Conservation (phyloP, 2,113 vertebrate species). For the Ctenodactylus gundi region DNA sequence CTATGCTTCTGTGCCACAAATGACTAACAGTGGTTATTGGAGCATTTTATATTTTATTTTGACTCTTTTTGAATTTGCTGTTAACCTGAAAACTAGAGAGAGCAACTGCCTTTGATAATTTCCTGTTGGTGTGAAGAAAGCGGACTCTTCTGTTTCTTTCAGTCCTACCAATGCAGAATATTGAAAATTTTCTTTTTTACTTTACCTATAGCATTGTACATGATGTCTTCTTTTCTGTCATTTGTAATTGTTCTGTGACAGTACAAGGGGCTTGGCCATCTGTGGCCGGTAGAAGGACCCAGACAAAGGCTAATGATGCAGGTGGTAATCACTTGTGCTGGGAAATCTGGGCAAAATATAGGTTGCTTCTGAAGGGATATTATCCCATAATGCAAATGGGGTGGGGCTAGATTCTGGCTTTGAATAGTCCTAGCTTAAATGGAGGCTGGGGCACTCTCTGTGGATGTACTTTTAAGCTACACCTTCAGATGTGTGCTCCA, state of each 20-base stretch:
- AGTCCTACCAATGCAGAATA: background rate
- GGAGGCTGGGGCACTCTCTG: background rate
- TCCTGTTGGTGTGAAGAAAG: background rate
- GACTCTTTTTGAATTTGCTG: background rate
- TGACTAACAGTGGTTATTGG: background rate
- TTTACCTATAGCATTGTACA: background rate
- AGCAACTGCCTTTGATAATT: background rate
- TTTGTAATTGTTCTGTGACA: background rate
- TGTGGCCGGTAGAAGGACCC: background rate
- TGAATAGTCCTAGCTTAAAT: background rate
- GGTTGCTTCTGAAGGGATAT: background rate
- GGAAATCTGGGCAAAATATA: background rate
- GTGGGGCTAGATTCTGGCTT: background rate
- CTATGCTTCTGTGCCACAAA: background rate
- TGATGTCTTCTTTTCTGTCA: background rate
- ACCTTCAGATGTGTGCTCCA: background rate
- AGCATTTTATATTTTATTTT: background rate
- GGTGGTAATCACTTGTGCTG: background rate
- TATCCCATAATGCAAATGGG: background rate
- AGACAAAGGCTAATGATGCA: background rate
- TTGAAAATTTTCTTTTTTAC: background rate
- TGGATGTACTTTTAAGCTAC: background rate
- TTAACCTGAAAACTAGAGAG: slow-evolving; percentile 10
- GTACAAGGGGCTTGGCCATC: background rate
- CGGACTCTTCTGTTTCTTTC: background rate